These are phyloP conservation scores for Gibbula magus DNA, from an alignment of 2,888 invertebrate genomes.

Conservation along the genomic window DNA sequence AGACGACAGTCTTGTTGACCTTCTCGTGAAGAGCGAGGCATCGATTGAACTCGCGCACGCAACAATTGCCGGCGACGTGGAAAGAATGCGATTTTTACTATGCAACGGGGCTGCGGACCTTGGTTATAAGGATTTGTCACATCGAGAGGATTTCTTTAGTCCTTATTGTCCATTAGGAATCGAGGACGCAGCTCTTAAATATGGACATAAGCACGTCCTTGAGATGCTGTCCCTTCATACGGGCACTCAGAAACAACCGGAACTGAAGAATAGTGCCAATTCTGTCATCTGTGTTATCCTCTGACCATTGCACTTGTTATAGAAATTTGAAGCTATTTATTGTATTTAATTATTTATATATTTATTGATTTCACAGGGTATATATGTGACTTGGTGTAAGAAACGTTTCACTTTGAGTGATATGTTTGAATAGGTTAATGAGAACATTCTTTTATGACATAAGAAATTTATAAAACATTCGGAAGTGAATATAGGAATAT, in stretches of 20 bases:
- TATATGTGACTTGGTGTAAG: no score
- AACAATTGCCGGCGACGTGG: slow-evolving; percentile 70
- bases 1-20: slow-evolving; percentile 57
- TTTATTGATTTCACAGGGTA: background rate
- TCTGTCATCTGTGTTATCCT: slow-evolving; percentile 28
- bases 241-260: background rate
- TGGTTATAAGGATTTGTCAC: slow-evolving; percentile 63
- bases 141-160: slow-evolving; percentile 60
- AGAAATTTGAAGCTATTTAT: no score
- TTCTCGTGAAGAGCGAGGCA: slow-evolving; percentile 62
- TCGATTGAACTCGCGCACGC: slow-evolving; percentile 71
- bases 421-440: no score
- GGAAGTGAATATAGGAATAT: no score
- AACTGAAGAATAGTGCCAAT: background rate
- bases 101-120: slow-evolving; percentile 63
- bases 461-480: no score
- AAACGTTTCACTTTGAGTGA: no score
- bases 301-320: no score
- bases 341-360: background rate
- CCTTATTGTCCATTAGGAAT: slow-evolving; percentile 63
- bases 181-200: slow-evolving; percentile 65
- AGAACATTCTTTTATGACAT: no score
- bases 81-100: slow-evolving; percentile 61
- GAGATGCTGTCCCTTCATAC: slow-evolving; percentile 48
- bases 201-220: slow-evolving; percentile 66